Percentiles rank a stretch among this genome's conserved stretches.
Evolutionary conservation across 2,888 invertebrate genomes (phyloP).

Genomic region (Pristionchus mayeri): DNA sequence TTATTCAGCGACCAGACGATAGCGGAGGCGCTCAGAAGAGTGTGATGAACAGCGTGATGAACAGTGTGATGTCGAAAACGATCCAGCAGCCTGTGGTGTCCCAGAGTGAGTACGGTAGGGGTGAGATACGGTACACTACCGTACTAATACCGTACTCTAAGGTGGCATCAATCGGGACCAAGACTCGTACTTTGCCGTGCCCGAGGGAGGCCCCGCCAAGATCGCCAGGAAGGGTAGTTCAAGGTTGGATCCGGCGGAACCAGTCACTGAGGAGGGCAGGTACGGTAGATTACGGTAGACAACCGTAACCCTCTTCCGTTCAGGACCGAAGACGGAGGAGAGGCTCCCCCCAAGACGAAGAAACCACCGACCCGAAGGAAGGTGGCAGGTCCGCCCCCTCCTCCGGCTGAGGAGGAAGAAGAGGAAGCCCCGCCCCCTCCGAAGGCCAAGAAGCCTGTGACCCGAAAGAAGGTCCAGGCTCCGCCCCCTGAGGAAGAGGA

Average conservation of each 20-base stretch:
- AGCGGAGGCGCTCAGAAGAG: not conserved
- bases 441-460: not conserved
- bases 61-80: not conserved
- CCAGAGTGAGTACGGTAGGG: not conserved
- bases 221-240: not conserved
- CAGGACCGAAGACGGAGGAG: not conserved
- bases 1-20: not conserved
- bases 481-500: no score
- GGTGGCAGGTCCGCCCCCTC: not conserved
- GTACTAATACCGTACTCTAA: not conserved
- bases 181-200: not conserved
- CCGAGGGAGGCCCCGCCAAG: not conserved
- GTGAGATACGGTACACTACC: not conserved
- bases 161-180: slow-evolving; percentile 4
- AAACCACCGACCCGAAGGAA: not conserved
- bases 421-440: not conserved
- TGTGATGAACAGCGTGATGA: not conserved
- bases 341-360: not conserved
- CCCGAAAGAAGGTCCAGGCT: not conserved
- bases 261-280: not conserved
- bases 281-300: no score
- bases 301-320: no score
- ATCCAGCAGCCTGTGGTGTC: not conserved
- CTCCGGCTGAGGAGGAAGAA: not conserved
- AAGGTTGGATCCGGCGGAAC: not conserved